phyloP scores from a whole-genome alignment of 2,797 vertebrate genomes.

The Lindbergichthys nudifrons region DNA sequence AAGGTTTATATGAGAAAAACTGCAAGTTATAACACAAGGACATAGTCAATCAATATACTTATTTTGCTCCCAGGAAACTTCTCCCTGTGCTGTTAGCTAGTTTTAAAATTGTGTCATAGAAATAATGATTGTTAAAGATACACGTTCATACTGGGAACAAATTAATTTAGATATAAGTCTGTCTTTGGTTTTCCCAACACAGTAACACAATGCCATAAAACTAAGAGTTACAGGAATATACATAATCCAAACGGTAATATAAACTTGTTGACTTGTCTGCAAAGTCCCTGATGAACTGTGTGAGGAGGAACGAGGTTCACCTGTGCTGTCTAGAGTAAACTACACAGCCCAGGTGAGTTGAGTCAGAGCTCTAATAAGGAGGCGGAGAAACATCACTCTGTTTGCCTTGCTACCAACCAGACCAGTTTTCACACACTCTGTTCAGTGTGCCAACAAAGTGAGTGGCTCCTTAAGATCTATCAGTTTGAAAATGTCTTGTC shows the following conservation, averaged over 20 bases:
- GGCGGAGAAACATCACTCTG: too few relatives aligned
- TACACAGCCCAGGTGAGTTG: too few relatives aligned
- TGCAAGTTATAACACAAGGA: background rate
- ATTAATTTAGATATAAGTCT: background rate
- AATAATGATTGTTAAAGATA: background rate
- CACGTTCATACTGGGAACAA: background rate
- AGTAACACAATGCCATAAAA: background rate
- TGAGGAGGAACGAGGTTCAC: too few relatives aligned
- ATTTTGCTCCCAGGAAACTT: background rate
- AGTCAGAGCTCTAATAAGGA: too few relatives aligned
- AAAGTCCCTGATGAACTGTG: too few relatives aligned
- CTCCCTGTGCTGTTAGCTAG: background rate
- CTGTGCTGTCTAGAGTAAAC: too few relatives aligned
- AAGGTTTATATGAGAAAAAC: background rate
- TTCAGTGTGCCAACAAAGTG: too few relatives aligned
- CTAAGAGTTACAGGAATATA: background rate
- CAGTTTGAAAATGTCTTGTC: too few relatives aligned
- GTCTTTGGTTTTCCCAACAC: background rate
- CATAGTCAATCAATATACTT: background rate
- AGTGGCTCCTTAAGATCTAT: too few relatives aligned
- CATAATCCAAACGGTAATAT: rapidly evolving
- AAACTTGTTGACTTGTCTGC: background rate
- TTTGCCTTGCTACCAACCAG: too few relatives aligned
- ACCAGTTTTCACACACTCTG: too few relatives aligned
- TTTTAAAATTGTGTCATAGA: too few relatives aligned